Conservation (phyloP, 2,797 vertebrate genomes). For the Muscicapa striata region DNA sequence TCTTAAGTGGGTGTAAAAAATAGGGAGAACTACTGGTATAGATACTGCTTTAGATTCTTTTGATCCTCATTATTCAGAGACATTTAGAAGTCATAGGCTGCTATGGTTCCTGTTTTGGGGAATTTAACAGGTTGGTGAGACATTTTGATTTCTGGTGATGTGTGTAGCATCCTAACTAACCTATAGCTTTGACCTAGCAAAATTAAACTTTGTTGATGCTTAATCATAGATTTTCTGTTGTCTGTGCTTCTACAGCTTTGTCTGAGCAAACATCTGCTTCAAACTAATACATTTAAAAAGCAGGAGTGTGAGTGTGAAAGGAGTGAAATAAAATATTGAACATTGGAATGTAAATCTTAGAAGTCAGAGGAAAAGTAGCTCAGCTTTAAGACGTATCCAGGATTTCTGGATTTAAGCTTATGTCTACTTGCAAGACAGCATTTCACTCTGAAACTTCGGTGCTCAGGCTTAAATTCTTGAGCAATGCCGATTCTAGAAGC, state of each 20-base stretch:
- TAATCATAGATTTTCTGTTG: not conserved
- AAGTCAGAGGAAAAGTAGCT: not conserved
- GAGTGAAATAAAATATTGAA: not conserved
- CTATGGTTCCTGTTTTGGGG: not conserved
- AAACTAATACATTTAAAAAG: not conserved
- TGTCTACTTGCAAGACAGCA: not conserved
- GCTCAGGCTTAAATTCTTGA: not conserved
- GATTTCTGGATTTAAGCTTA: slow-evolving; percentile 24
- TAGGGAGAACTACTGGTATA: not conserved
- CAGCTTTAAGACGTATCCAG: not conserved
- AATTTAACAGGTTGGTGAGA: not conserved
- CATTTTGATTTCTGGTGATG: not conserved
- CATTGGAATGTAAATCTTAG: not conserved
- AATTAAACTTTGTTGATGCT: not conserved
- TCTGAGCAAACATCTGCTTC: not conserved
- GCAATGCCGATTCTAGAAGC: not conserved
- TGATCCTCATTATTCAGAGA: not conserved
- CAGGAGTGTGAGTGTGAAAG: not conserved
- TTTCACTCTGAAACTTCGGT: not conserved
- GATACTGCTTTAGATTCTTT: not conserved
- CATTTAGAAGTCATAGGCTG: not conserved
- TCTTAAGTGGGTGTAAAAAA: not conserved
- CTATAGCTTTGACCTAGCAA: not conserved
- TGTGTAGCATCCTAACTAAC: not conserved
- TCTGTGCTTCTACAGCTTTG: not conserved